These are phyloP conservation scores for Hyposoter dolosus DNA, from an alignment of 2,888 invertebrate species.

Conservation along the genomic window DNA sequence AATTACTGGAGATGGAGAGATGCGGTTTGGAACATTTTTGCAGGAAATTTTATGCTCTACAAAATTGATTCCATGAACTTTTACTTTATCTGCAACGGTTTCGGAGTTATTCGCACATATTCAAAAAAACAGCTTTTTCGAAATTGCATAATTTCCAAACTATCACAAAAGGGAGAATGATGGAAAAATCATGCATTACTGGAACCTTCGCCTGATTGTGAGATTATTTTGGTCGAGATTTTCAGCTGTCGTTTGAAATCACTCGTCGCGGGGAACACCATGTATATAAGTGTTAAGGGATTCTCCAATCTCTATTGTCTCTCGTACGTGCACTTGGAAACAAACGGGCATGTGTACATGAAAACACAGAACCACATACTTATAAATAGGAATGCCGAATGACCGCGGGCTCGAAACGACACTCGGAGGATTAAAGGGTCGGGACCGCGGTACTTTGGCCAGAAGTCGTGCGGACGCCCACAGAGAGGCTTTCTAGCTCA, in stretches of 20 bases:
- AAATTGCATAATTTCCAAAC: background rate
- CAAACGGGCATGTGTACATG: background rate
- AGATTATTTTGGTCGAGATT: background rate
- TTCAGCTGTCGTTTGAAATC: background rate
- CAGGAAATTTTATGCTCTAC: background rate
- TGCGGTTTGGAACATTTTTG: background rate
- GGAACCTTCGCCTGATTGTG: background rate
- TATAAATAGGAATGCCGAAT: conserved; percentile 8
- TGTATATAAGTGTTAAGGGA: conserved; percentile 3
- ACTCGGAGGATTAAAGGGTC: conserved; percentile 56
- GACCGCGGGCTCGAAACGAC: conserved; percentile 48
- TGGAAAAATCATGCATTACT: background rate
- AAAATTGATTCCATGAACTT: background rate
- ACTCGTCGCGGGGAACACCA: background rate
- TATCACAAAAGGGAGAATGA: background rate
- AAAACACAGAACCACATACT: conserved; percentile 12
- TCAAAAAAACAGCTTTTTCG: background rate
- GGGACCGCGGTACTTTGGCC: conserved; percentile 23
- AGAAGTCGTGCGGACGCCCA: conserved; percentile 52
- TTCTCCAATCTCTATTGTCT: background rate
- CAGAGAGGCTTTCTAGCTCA: conserved; percentile 1
- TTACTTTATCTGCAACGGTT: background rate
- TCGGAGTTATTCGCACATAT: background rate
- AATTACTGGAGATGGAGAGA: background rate
- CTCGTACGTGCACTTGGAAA: background rate